A percentile compares a stretch with the other conserved stretches of the same genome.
Conservation (phyloP, 2,797 vertebrate species). For the Chelonia mydas region DNA sequence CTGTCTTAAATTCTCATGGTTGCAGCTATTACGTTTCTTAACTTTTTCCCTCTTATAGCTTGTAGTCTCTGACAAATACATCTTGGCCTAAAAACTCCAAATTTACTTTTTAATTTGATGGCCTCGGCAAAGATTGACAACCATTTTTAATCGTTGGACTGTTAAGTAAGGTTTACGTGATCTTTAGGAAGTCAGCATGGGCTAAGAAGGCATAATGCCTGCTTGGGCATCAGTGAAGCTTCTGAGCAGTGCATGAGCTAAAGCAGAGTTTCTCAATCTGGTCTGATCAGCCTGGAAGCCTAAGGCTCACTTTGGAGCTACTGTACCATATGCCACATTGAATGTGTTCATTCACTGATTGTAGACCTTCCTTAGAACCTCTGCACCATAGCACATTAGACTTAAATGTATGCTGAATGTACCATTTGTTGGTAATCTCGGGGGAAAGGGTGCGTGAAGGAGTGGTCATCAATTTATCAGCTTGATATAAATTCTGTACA, state of each 20-base stretch:
- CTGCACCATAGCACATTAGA: neutral
- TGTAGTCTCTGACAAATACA: neutral
- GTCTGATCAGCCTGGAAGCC: neutral
- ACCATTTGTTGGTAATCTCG: neutral
- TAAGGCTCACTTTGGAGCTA: neutral
- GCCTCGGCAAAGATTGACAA: accelerated
- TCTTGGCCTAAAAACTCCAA: neutral
- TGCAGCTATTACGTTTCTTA: neutral
- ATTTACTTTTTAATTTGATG: neutral
- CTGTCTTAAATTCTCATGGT: neutral
- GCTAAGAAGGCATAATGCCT: accelerated
- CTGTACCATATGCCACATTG: neutral
- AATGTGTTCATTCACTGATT: neutral
- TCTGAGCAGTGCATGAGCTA: neutral
- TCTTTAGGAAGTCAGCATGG: neutral
- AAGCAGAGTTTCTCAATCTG: accelerated
- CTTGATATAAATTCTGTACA: neutral
- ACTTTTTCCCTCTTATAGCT: accelerated
- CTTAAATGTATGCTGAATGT: neutral
- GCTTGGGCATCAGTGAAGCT: neutral
- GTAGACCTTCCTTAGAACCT: neutral
- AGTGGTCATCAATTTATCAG: neutral
- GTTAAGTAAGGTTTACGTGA: neutral
- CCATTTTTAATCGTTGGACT: neutral
- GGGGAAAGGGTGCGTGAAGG: neutral